A percentile compares a stretch with the other conserved stretches of the same genome.
Evolutionary conservation across 2,113 vertebrate genomes (phyloP).

Genomic region (Myrmophylax atrothorax): DNA sequence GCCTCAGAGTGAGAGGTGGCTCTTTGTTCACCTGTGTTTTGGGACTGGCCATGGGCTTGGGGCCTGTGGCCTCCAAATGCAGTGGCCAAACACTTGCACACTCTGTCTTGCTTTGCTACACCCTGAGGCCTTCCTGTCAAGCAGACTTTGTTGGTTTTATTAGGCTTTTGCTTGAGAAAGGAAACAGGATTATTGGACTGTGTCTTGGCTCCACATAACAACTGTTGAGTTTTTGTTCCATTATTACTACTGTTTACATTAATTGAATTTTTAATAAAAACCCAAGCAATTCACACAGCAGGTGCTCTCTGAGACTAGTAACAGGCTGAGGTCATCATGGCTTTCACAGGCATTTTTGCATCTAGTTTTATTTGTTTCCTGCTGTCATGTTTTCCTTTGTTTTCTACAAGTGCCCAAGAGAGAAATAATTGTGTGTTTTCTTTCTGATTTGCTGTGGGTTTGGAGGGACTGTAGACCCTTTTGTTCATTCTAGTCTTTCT

Average conservation of each 20-base stretch:
- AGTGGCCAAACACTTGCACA: fast-evolving
- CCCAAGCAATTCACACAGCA: neutral
- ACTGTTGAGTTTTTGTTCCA: neutral
- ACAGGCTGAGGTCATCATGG: neutral
- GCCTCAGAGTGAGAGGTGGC: neutral
- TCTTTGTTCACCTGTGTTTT: neutral
- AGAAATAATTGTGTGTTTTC: slow-evolving; percentile 16
- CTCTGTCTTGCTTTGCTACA: fast-evolving
- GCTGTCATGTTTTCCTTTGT: neutral
- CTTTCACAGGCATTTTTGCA: neutral
- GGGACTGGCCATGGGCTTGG: neutral
- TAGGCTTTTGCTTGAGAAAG: neutral
- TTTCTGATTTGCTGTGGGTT: neutral
- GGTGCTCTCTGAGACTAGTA: neutral
- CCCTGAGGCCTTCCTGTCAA: neutral
- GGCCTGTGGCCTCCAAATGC: neutral
- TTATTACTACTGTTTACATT: neutral
- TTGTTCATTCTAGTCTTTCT: neutral
- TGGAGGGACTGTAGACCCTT: neutral
- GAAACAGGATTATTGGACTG: neutral
- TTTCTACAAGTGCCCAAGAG: neutral
- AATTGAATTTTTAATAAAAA: slow-evolving; percentile 52
- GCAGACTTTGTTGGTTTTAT: neutral
- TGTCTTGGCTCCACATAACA: neutral
- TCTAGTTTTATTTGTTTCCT: neutral